These are phyloP conservation scores for Acronicta psi DNA, from an alignment of 2,888 invertebrate genomes.

Conservation along the genomic window DNA sequence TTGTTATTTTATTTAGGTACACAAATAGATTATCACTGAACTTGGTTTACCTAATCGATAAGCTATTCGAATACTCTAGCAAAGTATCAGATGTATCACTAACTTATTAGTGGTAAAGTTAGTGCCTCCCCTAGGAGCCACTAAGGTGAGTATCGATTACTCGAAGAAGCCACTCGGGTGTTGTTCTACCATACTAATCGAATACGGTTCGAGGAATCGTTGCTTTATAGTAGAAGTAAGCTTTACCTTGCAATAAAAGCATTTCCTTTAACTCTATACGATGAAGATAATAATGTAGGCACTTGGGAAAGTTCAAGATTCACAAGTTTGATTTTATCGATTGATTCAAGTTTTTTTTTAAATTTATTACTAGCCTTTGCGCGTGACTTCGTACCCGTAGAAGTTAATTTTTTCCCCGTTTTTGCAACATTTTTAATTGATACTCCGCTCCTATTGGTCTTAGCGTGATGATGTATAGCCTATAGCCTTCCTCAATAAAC, in stretches of 20 bases:
- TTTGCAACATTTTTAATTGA: too few species aligned
- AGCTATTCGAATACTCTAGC: slow-evolving; percentile 10
- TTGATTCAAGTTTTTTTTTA: too few species aligned
- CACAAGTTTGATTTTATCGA: too few species aligned
- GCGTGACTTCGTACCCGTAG: too few species aligned
- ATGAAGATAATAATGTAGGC: not conserved
- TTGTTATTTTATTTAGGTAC: not conserved
- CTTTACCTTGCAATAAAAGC: not conserved
- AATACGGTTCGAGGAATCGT: not conserved
- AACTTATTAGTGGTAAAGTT: slow-evolving; percentile 37
- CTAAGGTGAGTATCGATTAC: slow-evolving; percentile 45
- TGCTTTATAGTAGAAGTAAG: not conserved
- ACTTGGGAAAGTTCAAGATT: not conserved
- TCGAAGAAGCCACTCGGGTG: slow-evolving; percentile 28
- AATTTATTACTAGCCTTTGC: too few species aligned
- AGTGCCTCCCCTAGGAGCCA: slow-evolving; percentile 41
- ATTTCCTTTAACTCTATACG: too few species aligned
- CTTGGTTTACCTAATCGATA: slow-evolving; percentile 20
- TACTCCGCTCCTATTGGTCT: too few species aligned
- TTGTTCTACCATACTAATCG: slow-evolving; percentile 20
- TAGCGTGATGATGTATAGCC: too few species aligned
- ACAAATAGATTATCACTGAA: not conserved
- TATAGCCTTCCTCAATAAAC: too few species aligned
- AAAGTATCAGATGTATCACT: slow-evolving; percentile 31
- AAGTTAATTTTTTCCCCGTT: too few species aligned